These are phyloP conservation scores for Micropoecilia bifurca DNA, from an alignment of 2,797 vertebrate genomes.

Conservation along the genomic window DNA sequence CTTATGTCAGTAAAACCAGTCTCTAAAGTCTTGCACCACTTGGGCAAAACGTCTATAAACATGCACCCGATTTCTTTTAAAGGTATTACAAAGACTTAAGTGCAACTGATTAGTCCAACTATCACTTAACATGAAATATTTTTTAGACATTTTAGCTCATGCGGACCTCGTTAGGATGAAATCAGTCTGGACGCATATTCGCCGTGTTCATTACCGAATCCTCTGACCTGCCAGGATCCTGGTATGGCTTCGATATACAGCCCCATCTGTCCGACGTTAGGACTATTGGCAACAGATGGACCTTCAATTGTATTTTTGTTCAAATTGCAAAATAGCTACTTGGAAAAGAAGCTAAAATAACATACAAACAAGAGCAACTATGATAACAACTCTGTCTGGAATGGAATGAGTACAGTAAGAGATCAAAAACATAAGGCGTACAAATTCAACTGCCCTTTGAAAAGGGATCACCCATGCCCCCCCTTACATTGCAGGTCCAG, in stretches of 20 bases:
- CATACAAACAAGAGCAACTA: constrained; percentile 99
- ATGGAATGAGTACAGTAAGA: constrained; percentile 89
- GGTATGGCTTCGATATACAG: constrained; percentile 92
- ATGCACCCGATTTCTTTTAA: constrained; percentile 11
- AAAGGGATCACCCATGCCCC: constrained; percentile 78
- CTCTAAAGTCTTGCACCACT: constrained; percentile 27
- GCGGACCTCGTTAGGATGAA: constrained; percentile 67
- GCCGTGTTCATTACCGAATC: constrained; percentile 78
- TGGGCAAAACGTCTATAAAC: constrained; percentile 29
- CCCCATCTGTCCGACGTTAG: constrained; percentile 93
- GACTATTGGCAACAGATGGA: constrained; percentile 97
- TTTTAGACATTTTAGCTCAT: constrained; percentile 56
- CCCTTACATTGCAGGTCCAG: constrained; percentile 78
- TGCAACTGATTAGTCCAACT: constrained; percentile 35
- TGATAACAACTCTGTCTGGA: constrained; percentile 95
- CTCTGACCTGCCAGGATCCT: constrained; percentile 86
- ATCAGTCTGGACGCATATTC: constrained; percentile 73
- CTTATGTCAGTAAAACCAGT: constrained; percentile 24
- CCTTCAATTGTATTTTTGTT: constrained; percentile 97
- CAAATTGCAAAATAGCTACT: constrained; percentile 99
- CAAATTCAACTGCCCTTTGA: constrained; percentile 90
- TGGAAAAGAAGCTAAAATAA: constrained; percentile 98
- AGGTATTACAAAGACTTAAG: constrained; percentile 55
- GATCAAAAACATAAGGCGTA: constrained; percentile 89
- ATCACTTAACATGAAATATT: constrained; percentile 72